phyloP scores from a whole-genome alignment of 2,888 invertebrate species.

The Lycia hirtaria region DNA sequence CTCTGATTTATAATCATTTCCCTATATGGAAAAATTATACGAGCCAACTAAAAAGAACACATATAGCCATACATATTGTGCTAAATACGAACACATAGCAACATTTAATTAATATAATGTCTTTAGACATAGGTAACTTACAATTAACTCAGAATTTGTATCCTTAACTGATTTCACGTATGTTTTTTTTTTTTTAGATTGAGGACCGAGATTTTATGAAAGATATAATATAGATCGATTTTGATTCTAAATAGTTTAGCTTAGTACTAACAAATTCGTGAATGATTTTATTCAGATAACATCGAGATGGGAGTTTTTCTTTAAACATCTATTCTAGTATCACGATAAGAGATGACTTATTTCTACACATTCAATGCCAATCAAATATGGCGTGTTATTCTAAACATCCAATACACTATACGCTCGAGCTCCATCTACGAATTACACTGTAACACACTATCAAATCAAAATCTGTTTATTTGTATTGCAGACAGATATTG shows the following conservation, averaged over 20 bases:
- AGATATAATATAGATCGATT: conserved; percentile 27
- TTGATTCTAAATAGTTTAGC: conserved; percentile 50
- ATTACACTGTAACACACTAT: conserved; percentile 6
- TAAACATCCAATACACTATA: conserved; percentile 6
- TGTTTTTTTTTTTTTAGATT: conserved; percentile 21
- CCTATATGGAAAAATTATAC: conserved; percentile 20
- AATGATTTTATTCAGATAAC: conserved; percentile 62
- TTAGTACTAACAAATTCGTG: conserved; percentile 77
- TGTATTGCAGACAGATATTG: neutral
- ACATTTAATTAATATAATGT: conserved; percentile 31
- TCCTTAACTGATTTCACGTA: conserved; percentile 12
- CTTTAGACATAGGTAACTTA: conserved; percentile 36
- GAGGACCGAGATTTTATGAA: conserved; percentile 18
- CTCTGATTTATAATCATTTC: neutral
- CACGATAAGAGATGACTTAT: conserved; percentile 72
- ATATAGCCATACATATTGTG: conserved; percentile 29
- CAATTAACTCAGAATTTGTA: conserved; percentile 31
- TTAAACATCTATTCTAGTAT: conserved; percentile 76
- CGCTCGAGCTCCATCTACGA: conserved; percentile 2
- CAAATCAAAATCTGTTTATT: neutral
- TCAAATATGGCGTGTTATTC: conserved; percentile 29
- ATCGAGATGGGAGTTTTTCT: conserved; percentile 55
- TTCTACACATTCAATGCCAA: conserved; percentile 35
- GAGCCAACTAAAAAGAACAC: conserved; percentile 28
- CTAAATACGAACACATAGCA: conserved; percentile 31